Evolutionary conservation across 2,797 vertebrate species (phyloP).

Genomic region (Poecile montanus): DNA sequence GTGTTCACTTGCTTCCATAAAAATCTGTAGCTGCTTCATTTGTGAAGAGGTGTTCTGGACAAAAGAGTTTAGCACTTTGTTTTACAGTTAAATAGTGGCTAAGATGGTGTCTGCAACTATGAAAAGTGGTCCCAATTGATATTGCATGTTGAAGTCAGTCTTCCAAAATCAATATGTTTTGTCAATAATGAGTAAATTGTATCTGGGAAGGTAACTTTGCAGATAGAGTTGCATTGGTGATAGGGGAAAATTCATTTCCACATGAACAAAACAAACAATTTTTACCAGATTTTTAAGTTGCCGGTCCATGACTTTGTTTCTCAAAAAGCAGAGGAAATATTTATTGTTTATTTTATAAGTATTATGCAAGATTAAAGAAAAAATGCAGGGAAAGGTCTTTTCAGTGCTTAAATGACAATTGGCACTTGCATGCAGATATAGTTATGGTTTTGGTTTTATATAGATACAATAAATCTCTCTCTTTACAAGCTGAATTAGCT

Average conservation of each 20-base stretch:
- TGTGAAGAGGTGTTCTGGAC: neutral
- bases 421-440: neutral
- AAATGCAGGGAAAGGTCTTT: neutral
- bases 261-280: neutral
- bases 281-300: neutral
- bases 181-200: neutral
- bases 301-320: neutral
- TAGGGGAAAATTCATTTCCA: neutral
- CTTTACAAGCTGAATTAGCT: neutral
- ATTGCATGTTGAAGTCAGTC: neutral
- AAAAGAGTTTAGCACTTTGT: neutral
- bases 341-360: neutral
- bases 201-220: neutral
- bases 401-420: neutral
- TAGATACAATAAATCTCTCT: neutral
- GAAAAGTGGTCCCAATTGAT: neutral
- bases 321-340: neutral
- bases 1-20: neutral
- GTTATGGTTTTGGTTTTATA: neutral
- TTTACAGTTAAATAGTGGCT: neutral
- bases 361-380: neutral
- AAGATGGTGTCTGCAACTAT: neutral
- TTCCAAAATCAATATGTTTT: constrained; percentile 3
- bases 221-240: neutral
- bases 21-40: neutral